These are phyloP conservation scores for Pterostichus madidus DNA, from an alignment of 2,888 invertebrate genomes.

Conservation along the genomic window DNA sequence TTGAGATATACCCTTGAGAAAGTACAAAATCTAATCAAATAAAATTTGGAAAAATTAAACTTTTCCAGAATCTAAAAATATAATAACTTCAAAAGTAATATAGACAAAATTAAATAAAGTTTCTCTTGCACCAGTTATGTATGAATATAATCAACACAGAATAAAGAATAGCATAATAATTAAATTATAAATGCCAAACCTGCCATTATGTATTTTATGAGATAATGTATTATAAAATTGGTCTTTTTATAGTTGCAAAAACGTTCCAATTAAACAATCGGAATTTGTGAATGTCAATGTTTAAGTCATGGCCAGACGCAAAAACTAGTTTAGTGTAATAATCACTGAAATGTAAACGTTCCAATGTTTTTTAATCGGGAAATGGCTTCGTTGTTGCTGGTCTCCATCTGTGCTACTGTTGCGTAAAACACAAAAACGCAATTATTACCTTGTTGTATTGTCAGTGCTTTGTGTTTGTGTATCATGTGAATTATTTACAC, in stretches of 20 bases:
- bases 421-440: constrained; percentile 49
- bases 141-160: too few species aligned
- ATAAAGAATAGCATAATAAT: too few species aligned
- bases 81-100: too few species aligned
- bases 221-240: too few species aligned
- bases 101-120: too few species aligned
- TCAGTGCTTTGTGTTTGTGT: constrained; percentile 40
- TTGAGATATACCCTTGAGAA: too few species aligned
- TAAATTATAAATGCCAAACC: neutral
- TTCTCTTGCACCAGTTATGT: too few species aligned
- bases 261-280: neutral
- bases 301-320: constrained; percentile 49
- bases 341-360: constrained; percentile 45
- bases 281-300: constrained; percentile 56
- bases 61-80: too few species aligned
- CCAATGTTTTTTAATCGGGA: constrained; percentile 47
- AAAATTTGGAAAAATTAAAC: too few species aligned
- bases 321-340: constrained; percentile 34
- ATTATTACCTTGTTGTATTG: constrained; percentile 40
- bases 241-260: too few species aligned
- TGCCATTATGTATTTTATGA: neutral
- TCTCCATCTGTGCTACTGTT: constrained; percentile 45
- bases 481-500: constrained; percentile 45
- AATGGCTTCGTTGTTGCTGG: neutral
- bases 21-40: too few species aligned